These are phyloP conservation scores for Morpho helenor DNA, from an alignment of 2,888 invertebrate genomes.

Conservation along the genomic window DNA sequence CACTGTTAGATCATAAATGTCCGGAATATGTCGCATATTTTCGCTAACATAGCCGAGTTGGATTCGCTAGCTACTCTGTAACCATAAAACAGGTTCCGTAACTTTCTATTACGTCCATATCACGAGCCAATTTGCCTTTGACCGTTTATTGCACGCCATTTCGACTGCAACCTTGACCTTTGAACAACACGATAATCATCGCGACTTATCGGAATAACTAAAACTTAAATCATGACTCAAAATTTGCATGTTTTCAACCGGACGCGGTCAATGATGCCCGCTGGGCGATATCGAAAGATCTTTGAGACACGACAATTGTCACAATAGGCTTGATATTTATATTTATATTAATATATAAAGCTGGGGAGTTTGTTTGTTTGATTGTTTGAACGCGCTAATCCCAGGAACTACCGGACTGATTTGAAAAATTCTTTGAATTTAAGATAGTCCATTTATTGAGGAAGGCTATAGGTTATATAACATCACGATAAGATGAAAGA, in stretches of 20 bases:
- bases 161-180: constrained; percentile 6
- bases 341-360: too few relatives aligned
- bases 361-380: too few relatives aligned
- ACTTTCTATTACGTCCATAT: constrained; percentile 2
- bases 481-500: too few relatives aligned
- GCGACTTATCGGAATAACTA: constrained; percentile 24
- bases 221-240: constrained; percentile 39
- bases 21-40: too few relatives aligned
- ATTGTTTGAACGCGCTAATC: too few relatives aligned
- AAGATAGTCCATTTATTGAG: too few relatives aligned
- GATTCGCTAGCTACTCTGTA: background rate
- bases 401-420: too few relatives aligned
- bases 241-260: constrained; percentile 42
- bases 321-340: background rate
- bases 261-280: constrained; percentile 2
- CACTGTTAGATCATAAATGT: too few relatives aligned
- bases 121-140: background rate
- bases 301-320: background rate
- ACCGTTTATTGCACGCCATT: background rate
- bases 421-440: too few relatives aligned
- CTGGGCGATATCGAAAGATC: background rate
- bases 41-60: too few relatives aligned
- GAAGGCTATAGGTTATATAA: too few relatives aligned
- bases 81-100: constrained; percentile 4
- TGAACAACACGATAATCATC: constrained; percentile 4